These are phyloP conservation scores for Camelus bactrianus DNA, from an alignment of 2,113 vertebrate genomes.

Conservation along the genomic window DNA sequence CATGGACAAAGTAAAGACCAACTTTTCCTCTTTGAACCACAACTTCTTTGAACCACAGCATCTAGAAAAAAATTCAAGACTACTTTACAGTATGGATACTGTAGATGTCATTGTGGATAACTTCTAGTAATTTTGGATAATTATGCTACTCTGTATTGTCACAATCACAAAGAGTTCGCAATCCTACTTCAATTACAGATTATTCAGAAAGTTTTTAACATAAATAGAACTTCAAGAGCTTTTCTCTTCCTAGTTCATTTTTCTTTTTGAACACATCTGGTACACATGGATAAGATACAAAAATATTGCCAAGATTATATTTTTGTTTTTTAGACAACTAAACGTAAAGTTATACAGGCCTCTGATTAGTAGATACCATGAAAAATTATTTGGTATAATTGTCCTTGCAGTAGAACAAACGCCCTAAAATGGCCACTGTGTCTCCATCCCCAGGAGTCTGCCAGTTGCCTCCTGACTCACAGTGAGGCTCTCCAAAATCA, in stretches of 20 bases:
- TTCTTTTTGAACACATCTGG: constrained; percentile 18
- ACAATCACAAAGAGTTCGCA: neutral
- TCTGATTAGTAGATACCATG: neutral
- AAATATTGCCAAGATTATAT: neutral
- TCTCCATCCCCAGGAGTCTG: too few relatives aligned
- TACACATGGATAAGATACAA: neutral
- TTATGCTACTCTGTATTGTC: neutral
- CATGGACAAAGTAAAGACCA: neutral
- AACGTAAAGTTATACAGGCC: neutral
- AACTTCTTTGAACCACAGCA: neutral
- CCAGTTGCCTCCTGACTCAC: too few relatives aligned
- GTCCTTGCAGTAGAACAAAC: too few relatives aligned
- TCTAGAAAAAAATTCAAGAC: neutral
- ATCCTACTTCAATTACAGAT: neutral
- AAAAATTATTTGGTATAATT: neutral
- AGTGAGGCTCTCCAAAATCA: too few relatives aligned
- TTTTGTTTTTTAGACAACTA: constrained; percentile 43
- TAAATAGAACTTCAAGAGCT: neutral
- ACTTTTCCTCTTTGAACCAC: constrained; percentile 3
- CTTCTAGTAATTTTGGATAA: neutral
- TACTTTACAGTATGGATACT: neutral
- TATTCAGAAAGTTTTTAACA: constrained; percentile 30
- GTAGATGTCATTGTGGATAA: neutral
- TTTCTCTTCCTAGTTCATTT: neutral
- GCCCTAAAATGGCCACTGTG: too few relatives aligned